Evolutionary conservation across 1,140 invertebrate species (phyloP).

Genomic region (Thaumatotibia leucotreta): DNA sequence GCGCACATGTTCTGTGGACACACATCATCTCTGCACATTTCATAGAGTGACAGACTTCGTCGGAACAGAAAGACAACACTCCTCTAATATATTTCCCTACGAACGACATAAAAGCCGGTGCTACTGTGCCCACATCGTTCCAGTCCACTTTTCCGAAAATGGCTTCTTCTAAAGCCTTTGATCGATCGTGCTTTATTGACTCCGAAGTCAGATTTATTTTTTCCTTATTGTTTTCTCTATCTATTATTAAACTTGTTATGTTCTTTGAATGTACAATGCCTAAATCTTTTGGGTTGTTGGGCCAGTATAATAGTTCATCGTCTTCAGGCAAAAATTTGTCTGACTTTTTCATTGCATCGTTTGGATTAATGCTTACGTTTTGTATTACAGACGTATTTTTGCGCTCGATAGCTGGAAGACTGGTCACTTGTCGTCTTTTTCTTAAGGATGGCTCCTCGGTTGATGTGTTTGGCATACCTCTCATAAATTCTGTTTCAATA

Average conservation of each 20-base stretch:
- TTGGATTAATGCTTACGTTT: conserved; percentile 11
- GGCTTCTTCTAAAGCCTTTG: conserved; percentile 43
- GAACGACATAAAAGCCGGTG: conserved; percentile 55
- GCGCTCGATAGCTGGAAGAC: neutral
- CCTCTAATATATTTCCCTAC: conserved; percentile 63
- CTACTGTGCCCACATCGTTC: conserved; percentile 55
- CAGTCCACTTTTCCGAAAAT: conserved; percentile 62
- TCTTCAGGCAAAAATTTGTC: conserved; percentile 28
- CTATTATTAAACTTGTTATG: conserved; percentile 46
- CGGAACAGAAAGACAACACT: conserved; percentile 61
- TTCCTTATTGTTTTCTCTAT: conserved; percentile 46
- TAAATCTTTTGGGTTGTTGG: conserved; percentile 27
- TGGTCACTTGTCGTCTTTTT: conserved; percentile 29
- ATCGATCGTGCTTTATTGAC: conserved; percentile 41
- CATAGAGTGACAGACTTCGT: conserved; percentile 57
- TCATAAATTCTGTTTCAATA: conserved; percentile 45
- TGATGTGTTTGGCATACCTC: conserved; percentile 21
- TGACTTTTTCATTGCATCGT: conserved; percentile 25
- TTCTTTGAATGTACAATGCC: conserved; percentile 31
- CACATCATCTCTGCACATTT: conserved; percentile 58
- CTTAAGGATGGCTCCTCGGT: conserved; percentile 22
- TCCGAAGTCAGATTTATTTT: conserved; percentile 50
- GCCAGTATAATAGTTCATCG: conserved; percentile 55
- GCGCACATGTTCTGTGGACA: conserved; percentile 50
- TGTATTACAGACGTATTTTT: neutral